phyloP scores from a whole-genome alignment of 2,113 vertebrate species.

The Pyxicephalus adspersus region DNA sequence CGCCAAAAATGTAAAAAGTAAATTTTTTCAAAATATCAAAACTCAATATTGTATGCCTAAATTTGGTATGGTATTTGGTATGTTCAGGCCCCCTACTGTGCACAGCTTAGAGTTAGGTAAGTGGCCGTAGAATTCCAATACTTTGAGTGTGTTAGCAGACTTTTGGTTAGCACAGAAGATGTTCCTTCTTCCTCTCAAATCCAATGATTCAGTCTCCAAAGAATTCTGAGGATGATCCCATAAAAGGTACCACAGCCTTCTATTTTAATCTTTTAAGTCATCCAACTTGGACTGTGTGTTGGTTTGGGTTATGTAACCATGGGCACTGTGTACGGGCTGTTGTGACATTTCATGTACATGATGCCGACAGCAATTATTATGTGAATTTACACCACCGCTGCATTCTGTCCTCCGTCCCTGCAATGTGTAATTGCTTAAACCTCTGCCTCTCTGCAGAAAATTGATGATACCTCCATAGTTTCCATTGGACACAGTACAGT shows the following conservation, averaged over 20 bases:
- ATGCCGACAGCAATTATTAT: not conserved
- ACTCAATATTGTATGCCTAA: too few species aligned
- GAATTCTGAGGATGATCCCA: conserved; percentile 30
- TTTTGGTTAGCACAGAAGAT: not conserved
- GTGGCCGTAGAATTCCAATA: not conserved
- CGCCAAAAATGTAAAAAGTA: too few species aligned
- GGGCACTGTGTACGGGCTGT: not conserved
- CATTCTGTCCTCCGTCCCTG: not conserved
- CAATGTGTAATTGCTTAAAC: conserved; percentile 34
- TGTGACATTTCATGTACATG: not conserved
- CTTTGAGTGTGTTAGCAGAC: too few species aligned
- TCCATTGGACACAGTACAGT: conserved; percentile 34
- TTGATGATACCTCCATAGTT: conserved; percentile 33
- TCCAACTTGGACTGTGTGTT: not conserved
- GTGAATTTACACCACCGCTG: conserved; percentile 11
- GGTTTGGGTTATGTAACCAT: conserved; percentile 29
- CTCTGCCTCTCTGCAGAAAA: conserved; percentile 27
- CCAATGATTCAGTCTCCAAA: conserved; percentile 15
- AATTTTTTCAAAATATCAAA: too few species aligned
- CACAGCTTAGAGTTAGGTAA: not conserved
- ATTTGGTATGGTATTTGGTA: too few species aligned
- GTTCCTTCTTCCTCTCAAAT: not conserved
- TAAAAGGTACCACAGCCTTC: conserved; percentile 7
- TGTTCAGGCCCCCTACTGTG: too few species aligned
- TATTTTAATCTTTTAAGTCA: conserved; percentile 17